These are phyloP conservation scores for Opisthograptis luteolata DNA, from an alignment of 2,888 invertebrate species.

Conservation along the genomic window DNA sequence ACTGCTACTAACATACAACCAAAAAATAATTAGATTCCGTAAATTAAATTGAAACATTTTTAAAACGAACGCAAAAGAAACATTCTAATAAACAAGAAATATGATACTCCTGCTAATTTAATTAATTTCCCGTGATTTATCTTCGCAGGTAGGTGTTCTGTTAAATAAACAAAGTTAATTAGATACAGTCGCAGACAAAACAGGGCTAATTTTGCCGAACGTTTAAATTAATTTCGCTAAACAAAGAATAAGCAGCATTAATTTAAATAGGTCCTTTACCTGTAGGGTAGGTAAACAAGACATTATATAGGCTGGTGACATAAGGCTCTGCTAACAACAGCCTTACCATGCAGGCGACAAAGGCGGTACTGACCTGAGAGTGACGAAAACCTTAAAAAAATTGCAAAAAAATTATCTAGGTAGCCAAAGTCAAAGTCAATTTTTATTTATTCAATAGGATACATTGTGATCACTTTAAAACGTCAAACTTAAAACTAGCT, in stretches of 20 bases:
- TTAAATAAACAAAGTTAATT: conserved; percentile 14
- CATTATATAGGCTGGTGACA: too few species aligned
- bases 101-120: neutral
- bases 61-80: neutral
- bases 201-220: conserved; percentile 8
- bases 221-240: conserved; percentile 7
- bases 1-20: too few species aligned
- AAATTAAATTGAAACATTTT: neutral
- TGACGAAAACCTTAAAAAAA: too few species aligned
- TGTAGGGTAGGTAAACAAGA: neutral
- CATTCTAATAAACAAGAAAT: conserved; percentile 15
- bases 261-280: neutral
- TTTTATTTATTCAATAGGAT: too few species aligned
- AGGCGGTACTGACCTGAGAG: too few species aligned
- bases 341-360: too few species aligned
- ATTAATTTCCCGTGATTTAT: conserved; percentile 16
- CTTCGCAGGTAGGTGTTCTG: neutral
- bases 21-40: too few species aligned
- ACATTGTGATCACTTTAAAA: too few species aligned
- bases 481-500: too few species aligned
- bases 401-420: too few species aligned
- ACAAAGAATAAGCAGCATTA: conserved; percentile 1
- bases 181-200: conserved; percentile 6
- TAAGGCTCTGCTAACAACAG: too few species aligned
- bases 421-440: too few species aligned